Base-by-base conservation (phyloP, 2,888 invertebrate genomes). In the Himalopsyche kuldschensis region DNA sequence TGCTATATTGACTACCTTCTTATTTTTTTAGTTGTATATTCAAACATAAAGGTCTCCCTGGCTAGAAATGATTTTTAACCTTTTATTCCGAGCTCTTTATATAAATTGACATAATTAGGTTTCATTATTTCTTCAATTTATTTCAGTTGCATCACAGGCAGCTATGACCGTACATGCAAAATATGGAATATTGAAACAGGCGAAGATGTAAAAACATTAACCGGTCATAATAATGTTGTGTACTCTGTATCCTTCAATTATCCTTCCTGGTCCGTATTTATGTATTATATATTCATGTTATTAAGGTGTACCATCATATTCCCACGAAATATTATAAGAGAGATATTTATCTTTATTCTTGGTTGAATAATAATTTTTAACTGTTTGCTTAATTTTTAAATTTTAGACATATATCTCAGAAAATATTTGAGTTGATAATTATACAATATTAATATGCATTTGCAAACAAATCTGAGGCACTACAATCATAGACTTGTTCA, bases 91-190 rank as follows among this genome's bases (percentile, higher is more conserved):
- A 32, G 6, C 32, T 32, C 32, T 6, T 32, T 1, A 41, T 15
- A 41, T 15, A 41, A 41, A 41, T 41, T 41, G 2, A 3, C 41
- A 41, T 11, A 41, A 15, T 41, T 1, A 41, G 30, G 48, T 46
- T 31, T 48, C n/a, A n/a, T 41, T 3, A 41, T 41, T 41, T 41
- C 2, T 0, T 41, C 15, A 4, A 41, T 41, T 41, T n/a, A n/a
- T 86, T 87, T 55, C 88, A 96, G 95, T 88, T 96, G 96, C 89
- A 90, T 96, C 85, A 95, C 96, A 1, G 96, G 96, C 86, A 96
- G 96, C 89, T 97, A 96, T 89, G 97, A 97, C 89, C 92, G 96
- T 87, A 96, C 96, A 24, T 96, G 96, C 90, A 95, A 95, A 89
- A 91, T 97, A 82, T 96, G 96, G 94, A 93, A 95, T 89, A 94